Percentiles rank a stretch among this genome's conserved stretches.
Evolutionary conservation across 2,113 vertebrate species (phyloP).

Genomic region (Desmodus rotundus): DNA sequence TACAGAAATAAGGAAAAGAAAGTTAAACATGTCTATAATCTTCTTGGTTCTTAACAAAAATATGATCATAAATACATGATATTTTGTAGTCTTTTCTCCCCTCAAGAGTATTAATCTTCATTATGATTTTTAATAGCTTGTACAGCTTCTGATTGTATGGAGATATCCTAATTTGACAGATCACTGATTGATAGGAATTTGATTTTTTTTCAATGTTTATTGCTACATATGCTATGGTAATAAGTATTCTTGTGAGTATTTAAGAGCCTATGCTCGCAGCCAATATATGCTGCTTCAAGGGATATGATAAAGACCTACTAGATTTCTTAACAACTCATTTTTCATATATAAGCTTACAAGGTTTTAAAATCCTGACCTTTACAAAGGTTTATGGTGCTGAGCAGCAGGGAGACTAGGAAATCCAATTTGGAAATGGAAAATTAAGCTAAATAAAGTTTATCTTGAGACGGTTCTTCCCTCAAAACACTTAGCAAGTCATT

Average conservation of each 20-base stretch:
- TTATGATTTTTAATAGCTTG: background rate
- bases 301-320: background rate
- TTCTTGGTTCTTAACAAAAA: conserved; percentile 13
- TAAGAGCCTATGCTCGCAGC: background rate
- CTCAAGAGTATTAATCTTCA: background rate
- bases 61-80: background rate
- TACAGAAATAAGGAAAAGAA: background rate
- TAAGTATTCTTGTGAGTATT: background rate
- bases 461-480: background rate
- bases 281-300: background rate
- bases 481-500: background rate
- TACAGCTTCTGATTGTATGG: background rate
- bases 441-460: background rate
- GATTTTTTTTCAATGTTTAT: background rate
- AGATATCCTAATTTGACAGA: background rate
- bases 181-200: background rate
- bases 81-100: background rate
- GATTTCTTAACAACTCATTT: background rate
- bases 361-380: conserved; percentile 11
- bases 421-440: background rate
- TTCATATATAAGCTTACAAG: background rate
- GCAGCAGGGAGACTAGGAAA: background rate
- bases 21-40: background rate
- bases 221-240: background rate
- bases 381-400: background rate